Conservation (phyloP, 2,888 invertebrate genomes). For the Acanthosoma haemorrhoidale region DNA sequence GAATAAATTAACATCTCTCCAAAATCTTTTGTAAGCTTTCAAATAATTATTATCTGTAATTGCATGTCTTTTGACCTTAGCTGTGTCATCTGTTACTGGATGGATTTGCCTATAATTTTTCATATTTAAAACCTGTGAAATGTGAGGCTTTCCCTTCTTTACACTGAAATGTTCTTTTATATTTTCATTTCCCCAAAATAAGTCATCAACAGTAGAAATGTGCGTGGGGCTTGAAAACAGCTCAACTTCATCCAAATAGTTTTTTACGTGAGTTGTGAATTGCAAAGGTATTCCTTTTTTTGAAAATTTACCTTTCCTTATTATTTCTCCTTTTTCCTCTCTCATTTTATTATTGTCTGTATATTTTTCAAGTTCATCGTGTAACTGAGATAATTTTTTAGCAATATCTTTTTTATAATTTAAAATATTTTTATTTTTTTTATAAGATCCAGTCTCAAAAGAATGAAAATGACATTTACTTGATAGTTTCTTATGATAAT, state of each 20-base stretch:
- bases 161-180: not conserved
- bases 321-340: not conserved
- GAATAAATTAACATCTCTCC: constrained; percentile 2
- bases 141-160: not conserved
- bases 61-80: not conserved
- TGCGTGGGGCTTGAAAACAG: not conserved
- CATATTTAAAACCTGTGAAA: not conserved
- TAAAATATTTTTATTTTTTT: not conserved
- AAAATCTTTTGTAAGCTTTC: not conserved
- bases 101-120: not conserved
- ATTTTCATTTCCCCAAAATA: not conserved
- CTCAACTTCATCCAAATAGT: not conserved
- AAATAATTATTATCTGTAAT: not conserved
- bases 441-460: no score
- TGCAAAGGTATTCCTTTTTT: not conserved
- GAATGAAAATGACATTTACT: no score
- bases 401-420: not conserved
- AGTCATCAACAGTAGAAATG: not conserved
- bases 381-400: not conserved
- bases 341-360: not conserved
- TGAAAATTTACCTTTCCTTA: not conserved
- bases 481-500: no score
- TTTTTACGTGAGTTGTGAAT: not conserved
- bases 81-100: not conserved
- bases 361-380: not conserved